These are phyloP conservation scores for Etheostoma cragini DNA, from an alignment of 2,113 vertebrate genomes.

Conservation along the genomic window DNA sequence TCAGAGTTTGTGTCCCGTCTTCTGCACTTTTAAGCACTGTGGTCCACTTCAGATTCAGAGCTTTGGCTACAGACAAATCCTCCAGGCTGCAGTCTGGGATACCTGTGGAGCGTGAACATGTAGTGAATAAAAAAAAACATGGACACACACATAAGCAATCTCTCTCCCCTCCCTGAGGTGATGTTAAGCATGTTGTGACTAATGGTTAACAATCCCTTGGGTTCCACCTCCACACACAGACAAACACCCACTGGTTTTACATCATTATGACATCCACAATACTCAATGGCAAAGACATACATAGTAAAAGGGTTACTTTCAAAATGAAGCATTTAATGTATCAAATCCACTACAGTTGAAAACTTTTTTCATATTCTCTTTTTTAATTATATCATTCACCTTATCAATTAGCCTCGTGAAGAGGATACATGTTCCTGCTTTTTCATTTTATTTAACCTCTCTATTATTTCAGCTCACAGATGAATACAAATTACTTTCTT, in stretches of 20 bases:
- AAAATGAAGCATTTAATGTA: background rate
- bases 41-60: constrained; percentile 85
- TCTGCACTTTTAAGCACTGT: constrained; percentile 84
- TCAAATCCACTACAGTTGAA: background rate
- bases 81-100: constrained; percentile 88
- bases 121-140: background rate
- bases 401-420: background rate
- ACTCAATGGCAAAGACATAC: background rate
- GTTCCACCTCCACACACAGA: constrained; percentile 38
- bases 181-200: constrained; percentile 41
- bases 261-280: background rate
- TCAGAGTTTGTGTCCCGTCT: constrained; percentile 86
- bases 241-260: constrained; percentile 45
- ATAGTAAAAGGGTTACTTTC: background rate
- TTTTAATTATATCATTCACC: background rate
- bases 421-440: background rate
- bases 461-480: background rate
- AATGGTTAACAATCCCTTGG: constrained; percentile 32
- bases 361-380: background rate
- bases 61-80: constrained; percentile 84
- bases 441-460: background rate
- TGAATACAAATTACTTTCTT: background rate
- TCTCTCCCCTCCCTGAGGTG: constrained; percentile 6
- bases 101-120: constrained; percentile 78
- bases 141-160: constrained; percentile 15